Base-by-base conservation (phyloP, 2,888 invertebrate genomes). In the Callyntrura guangdongensis region DNA sequence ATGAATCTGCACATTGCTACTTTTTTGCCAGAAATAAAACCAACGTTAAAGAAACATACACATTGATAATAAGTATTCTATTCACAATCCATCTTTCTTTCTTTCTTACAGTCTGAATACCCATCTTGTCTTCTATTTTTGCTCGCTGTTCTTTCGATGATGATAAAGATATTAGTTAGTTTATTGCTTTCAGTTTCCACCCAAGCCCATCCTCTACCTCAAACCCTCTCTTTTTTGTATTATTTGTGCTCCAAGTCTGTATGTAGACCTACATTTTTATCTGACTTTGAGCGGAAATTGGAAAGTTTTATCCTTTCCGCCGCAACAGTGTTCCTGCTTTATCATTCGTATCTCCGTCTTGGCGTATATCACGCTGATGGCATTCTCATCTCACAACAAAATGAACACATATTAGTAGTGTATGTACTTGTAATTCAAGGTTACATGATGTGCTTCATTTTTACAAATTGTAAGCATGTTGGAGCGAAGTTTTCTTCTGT, bases 301-400 rank as follows among this genome's bases (percentile, higher is more conserved):
- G 69, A 69, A 69, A 69, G 69, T 69, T 69, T 69, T 69, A 36
- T 69, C 69, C 69, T n/a, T 69, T 69, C 69, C 69, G 36, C 69
- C n/a, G 36, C n/a, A 8, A 17, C 17, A 69, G n/a, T 45, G 36
- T 36, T 64, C 64, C 22, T 14, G 22, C 9, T 25, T 25, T 64
- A 25, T 6, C 53, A 53, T 64, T 25, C 25, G 20, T 64, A 25
- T 64, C 64, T 64, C 22, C 8, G 17, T 11, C 53, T 5, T 53
- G 14, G 53, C 2, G 1, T 53, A 11, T 14, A 53, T 11, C 53
- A 14, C 53, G 11, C 53, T 53, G 14, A 14, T 53, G 53, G 53
- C 53, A 11, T 53, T 11, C 11, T 53, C 53, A 53, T 53, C 12
- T 53, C 12, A 2, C 11, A 53, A 53, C 53, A 53, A 53, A 53